Percentiles rank a stretch among this genome's conserved stretches.
Evolutionary conservation across 2,888 invertebrate genomes (phyloP).

Genomic region (Merodon equestris): DNA sequence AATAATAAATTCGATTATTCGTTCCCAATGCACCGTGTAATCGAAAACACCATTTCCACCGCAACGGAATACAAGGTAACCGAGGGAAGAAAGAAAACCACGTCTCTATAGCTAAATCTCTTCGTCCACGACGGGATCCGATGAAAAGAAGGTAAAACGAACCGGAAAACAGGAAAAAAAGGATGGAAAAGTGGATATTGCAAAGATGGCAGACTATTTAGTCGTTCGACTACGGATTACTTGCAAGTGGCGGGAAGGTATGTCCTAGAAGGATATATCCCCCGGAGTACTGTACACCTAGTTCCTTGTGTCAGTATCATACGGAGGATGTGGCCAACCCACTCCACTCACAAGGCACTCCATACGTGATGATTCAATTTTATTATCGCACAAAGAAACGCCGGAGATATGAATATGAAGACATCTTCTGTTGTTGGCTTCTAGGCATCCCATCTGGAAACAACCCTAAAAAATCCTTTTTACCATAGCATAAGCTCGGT

Average conservation of each 20-base stretch:
- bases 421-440: constrained; percentile 52
- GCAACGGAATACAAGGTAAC: not conserved
- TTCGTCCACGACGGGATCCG: not conserved
- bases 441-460: constrained; percentile 50
- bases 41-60: constrained; percentile 50
- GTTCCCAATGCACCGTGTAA: constrained; percentile 60
- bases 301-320: not conserved
- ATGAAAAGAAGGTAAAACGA: not conserved
- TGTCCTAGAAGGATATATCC: not conserved
- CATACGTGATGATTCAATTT: constrained; percentile 45
- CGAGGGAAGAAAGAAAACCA: not conserved
- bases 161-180: not conserved
- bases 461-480: constrained; percentile 44
- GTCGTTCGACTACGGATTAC: constrained; percentile 12
- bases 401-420: constrained; percentile 15
- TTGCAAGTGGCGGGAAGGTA: not conserved
- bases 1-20: constrained; percentile 59
- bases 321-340: not conserved
- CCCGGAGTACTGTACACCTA: too few species aligned
- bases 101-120: constrained; percentile 22
- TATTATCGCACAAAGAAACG: not conserved
- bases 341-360: not conserved
- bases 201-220: constrained; percentile 23
- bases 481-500: constrained; percentile 2
- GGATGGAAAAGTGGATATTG: constrained; percentile 6